Evolutionary conservation across 2,888 invertebrate genomes (phyloP), one percentile per base, ranked within the genome.

Genomic region (Saturnia japonica): DNA sequence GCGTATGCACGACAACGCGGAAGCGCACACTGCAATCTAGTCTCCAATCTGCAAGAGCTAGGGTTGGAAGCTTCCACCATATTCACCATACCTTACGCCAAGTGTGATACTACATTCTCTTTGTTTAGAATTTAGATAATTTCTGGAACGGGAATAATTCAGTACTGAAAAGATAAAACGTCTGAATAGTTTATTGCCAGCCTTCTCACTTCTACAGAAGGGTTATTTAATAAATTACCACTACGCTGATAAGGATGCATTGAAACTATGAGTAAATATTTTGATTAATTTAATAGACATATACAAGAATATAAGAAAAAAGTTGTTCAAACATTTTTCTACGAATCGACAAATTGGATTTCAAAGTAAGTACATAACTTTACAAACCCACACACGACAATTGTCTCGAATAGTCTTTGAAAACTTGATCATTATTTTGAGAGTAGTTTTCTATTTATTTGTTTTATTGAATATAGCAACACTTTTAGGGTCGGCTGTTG

Each of bases 381-480:
- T 47, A 19, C 8, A 22, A 1, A 54, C 9, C 22, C 11, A 22
- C 22, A 11, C 54, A 54, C 22, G 9, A 22, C 22, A 54, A 54
- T 54, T 47, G 47, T 54, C 54, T 6, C 22, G 19, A 22, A 54
- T 54, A 54, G 54, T 54, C 47, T 11, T 9, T 54, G 22, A 11
- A 60, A 28, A 60, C 2, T 28, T 28, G 28, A 28, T 60, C 25
- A 4, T 28, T 6, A 28, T 60, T 25, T 60, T 12, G 4, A 9
- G 25, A 60, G 28, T 60, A 25, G 16, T 25, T 28, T 60, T 25
- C 25, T 60, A 60, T 60, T 60, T n/a, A 40, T 64, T 62, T 62
- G 62, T 34, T n/a, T 34, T 71, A 72, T 69, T 62, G 69, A 71
- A 74, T 70, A 73, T 71, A 69, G 68, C 68, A 67, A 71, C 69